Conservation (phyloP, 37 sponge, comb jelly and placozoan genomes). For the Lycopodina hypogea region DNA sequence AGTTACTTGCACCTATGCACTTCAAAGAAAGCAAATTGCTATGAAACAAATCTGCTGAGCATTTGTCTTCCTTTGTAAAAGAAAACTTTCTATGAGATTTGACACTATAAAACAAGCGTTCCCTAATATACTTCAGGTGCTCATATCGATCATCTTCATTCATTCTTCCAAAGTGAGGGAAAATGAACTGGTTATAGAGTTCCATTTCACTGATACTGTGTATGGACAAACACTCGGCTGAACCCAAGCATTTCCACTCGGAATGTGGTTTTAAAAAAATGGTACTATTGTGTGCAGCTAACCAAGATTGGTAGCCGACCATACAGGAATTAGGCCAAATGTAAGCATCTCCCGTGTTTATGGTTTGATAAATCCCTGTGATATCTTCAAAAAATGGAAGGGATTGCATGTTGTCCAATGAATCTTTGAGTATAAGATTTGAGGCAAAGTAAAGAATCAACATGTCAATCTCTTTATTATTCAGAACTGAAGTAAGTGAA, state of each 20-base stretch:
- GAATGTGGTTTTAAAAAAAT: slow-evolving; percentile 33
- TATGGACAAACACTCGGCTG: neutral
- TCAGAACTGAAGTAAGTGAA: neutral
- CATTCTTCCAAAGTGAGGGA: slow-evolving; percentile 20
- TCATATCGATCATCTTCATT: slow-evolving; percentile 29
- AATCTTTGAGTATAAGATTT: neutral
- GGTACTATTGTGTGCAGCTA: neutral
- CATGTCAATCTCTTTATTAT: neutral
- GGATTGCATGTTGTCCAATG: neutral
- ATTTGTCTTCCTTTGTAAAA: neutral
- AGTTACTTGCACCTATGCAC: neutral
- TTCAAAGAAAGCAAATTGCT: neutral
- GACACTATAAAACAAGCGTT: slow-evolving; percentile 12
- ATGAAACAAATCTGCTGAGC: neutral
- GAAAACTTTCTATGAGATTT: neutral
- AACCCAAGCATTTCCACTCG: slow-evolving; percentile 16
- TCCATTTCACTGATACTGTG: slow-evolving; percentile 8
- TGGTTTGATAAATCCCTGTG: neutral
- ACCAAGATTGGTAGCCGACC: slow-evolving; percentile 31
- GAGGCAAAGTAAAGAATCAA: neutral
- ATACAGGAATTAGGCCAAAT: slow-evolving; percentile 29
- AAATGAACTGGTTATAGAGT: slow-evolving; percentile 34
- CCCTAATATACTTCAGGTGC: slow-evolving; percentile 45
- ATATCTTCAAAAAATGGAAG: slow-evolving; percentile 53
- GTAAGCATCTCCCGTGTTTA: slow-evolving; percentile 11